phyloP scores from a whole-genome alignment of 1,140 invertebrate genomes.

The Anastrepha obliqua region DNA sequence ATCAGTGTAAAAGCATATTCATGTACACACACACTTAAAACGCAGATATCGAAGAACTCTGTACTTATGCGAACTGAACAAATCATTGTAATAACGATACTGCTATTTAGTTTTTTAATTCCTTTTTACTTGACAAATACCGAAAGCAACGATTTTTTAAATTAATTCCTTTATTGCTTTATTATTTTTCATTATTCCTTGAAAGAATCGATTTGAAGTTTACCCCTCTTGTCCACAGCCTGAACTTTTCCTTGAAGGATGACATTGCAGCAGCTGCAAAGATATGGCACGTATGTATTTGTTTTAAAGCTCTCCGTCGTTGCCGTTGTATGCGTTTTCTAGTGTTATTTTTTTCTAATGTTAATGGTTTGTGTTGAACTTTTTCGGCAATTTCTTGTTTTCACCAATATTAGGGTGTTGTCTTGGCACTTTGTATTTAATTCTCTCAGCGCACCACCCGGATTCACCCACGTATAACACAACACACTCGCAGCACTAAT shows the following conservation, averaged over 20 bases:
- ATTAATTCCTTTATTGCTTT: not conserved
- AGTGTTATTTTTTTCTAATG: not conserved
- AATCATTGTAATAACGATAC: not conserved
- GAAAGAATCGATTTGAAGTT: slow-evolving; percentile 54
- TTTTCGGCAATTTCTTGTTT: slow-evolving; percentile 19
- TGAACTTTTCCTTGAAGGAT: slow-evolving; percentile 73
- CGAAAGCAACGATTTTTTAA: not conserved
- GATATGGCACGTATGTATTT: not conserved
- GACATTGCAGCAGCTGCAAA: slow-evolving; percentile 62
- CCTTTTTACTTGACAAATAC: not conserved
- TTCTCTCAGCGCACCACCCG: slow-evolving; percentile 7
- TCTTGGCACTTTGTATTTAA: slow-evolving; percentile 32
- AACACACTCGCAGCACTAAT: slow-evolving; percentile 1
- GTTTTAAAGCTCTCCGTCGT: not conserved
- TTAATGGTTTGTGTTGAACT: not conserved
- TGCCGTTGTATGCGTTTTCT: not conserved
- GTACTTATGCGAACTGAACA: not conserved
- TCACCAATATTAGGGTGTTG: slow-evolving; percentile 29
- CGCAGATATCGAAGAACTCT: not conserved
- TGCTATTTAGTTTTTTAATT: not conserved
- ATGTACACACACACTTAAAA: not conserved
- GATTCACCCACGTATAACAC: not conserved
- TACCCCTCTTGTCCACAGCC: slow-evolving; percentile 72
- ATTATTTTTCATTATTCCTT: not conserved
- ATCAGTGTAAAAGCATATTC: not conserved